Conservation (phyloP, 2,888 invertebrate genomes). For the Andrena marginata region DNA sequence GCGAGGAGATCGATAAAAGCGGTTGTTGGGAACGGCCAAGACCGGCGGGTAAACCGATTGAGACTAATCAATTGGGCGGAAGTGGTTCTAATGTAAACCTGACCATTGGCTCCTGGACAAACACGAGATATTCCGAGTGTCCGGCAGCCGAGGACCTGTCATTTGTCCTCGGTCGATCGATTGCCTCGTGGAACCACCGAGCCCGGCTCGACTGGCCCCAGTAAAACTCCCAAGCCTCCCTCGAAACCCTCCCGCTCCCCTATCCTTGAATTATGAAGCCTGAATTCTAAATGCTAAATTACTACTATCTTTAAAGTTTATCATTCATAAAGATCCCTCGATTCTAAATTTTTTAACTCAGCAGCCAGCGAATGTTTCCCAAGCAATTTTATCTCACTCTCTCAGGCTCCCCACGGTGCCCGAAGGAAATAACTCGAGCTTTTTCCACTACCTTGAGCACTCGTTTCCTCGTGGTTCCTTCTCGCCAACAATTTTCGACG, state of each 20-base stretch:
- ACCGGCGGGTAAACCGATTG: constrained; percentile 58
- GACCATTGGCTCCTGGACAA: constrained; percentile 56
- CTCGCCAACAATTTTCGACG: constrained; percentile 37
- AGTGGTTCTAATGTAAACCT: constrained; percentile 72
- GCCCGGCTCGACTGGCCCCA: not conserved
- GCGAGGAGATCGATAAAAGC: constrained; percentile 58
- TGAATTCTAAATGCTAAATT: too few relatives aligned
- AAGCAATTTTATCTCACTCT: too few relatives aligned
- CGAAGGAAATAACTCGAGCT: constrained; percentile 22
- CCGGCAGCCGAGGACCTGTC: constrained; percentile 43
- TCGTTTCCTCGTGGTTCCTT: not conserved
- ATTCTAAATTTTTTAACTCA: too few relatives aligned
- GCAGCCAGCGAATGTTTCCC: too few relatives aligned
- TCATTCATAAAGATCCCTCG: too few relatives aligned
- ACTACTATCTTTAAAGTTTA: too few relatives aligned
- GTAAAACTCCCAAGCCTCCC: constrained; percentile 7
- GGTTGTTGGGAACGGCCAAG: constrained; percentile 28
- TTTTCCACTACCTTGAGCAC: not conserved
- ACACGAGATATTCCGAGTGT: constrained; percentile 59
- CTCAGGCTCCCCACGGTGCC: too few relatives aligned
- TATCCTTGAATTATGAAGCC: not conserved
- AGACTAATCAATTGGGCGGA: constrained; percentile 70
- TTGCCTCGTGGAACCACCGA: not conserved
- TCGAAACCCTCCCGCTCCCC: not conserved
- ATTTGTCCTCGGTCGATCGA: constrained; percentile 64